phyloP scores from a whole-genome alignment of 2,888 invertebrate genomes.

The Iselma pallidipennis region DNA sequence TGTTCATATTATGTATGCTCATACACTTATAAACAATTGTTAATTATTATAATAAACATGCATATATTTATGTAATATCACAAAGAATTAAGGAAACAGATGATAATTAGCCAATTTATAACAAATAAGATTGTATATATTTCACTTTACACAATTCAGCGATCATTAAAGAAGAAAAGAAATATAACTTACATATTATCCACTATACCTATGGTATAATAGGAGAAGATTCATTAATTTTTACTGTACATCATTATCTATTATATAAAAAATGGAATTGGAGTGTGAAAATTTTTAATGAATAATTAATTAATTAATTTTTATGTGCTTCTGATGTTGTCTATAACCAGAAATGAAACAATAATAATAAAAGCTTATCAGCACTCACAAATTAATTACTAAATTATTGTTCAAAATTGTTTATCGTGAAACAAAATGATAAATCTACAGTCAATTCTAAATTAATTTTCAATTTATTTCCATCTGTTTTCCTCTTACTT shows the following conservation, averaged over 20 bases:
- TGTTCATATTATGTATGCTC: conserved; percentile 33
- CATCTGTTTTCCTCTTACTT: conserved; percentile 3
- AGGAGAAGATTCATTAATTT: conserved; percentile 14
- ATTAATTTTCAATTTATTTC: neutral
- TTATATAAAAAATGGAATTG: conserved; percentile 16
- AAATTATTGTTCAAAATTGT: too few relatives aligned
- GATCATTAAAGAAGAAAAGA: conserved; percentile 17
- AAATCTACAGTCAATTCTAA: conserved; percentile 1
- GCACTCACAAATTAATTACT: conserved; percentile 4
- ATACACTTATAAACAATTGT: conserved; percentile 26
- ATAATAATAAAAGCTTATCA: neutral
- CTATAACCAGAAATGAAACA: neutral
- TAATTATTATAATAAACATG: conserved; percentile 30
- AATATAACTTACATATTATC: too few relatives aligned
- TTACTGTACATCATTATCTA: conserved; percentile 2
- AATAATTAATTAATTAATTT: conserved; percentile 13
- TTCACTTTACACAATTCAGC: conserved; percentile 21
- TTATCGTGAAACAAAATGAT: too few relatives aligned
- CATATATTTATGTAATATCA: conserved; percentile 33
- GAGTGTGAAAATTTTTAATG: conserved; percentile 20
- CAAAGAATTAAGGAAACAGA: conserved; percentile 25
- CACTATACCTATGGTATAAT: neutral
- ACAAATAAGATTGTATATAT: conserved; percentile 11
- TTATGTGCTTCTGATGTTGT: neutral
- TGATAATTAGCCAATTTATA: conserved; percentile 19